A percentile compares a stretch with the other conserved stretches of the same genome.
These are phyloP conservation scores for Delphinapterus leucas DNA, from an alignment of 2,113 vertebrate genomes.

Conservation along the genomic window DNA sequence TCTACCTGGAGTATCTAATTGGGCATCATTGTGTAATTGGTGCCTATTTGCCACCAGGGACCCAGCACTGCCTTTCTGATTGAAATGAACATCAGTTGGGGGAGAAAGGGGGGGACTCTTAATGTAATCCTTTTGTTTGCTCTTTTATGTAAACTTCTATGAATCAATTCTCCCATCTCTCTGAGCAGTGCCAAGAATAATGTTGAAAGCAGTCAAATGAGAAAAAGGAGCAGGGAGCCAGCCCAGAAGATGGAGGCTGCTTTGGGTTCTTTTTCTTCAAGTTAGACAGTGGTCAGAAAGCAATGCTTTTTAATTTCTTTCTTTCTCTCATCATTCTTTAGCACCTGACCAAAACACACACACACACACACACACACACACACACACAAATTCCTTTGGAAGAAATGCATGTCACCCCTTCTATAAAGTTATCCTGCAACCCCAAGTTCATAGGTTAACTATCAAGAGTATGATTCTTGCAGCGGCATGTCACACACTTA, in stretches of 20 bases:
- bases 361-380: neutral
- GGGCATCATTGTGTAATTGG: neutral
- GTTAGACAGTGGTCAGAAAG: neutral
- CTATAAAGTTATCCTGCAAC: neutral
- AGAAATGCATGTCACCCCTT: neutral
- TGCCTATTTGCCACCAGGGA: neutral
- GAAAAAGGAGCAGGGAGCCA: neutral
- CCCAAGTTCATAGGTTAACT: neutral
- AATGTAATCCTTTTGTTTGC: constrained; percentile 38
- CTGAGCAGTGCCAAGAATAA: neutral
- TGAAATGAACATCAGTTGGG: neutral
- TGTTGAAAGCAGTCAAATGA: neutral
- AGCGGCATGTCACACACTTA: neutral
- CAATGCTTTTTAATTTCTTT: neutral
- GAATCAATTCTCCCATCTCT: neutral
- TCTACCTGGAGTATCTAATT: constrained; percentile 45
- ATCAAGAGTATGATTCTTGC: neutral
- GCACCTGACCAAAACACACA: neutral
- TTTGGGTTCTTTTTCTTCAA: neutral
- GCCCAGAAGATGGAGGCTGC: neutral
- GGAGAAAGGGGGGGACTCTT: neutral
- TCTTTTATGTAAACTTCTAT: constrained; percentile 35
- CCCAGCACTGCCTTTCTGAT: neutral
- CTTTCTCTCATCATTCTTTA: neutral
- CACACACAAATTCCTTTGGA: neutral